These are phyloP conservation scores for Scaptomyza pallida DNA, from an alignment of 1,140 invertebrate species.

Conservation along the genomic window DNA sequence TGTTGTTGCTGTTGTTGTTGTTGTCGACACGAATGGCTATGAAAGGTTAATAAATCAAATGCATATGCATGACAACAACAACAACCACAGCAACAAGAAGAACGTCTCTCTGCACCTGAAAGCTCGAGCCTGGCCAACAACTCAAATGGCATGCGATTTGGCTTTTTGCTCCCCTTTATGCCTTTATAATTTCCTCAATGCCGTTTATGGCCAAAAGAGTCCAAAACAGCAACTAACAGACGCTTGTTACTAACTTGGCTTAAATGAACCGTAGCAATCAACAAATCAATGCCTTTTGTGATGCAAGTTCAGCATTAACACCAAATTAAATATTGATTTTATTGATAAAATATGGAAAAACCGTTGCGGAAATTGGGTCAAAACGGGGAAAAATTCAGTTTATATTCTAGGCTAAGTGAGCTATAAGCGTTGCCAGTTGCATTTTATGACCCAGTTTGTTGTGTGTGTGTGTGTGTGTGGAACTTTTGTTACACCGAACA, in stretches of 20 bases:
- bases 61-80: slow-evolving; percentile 67
- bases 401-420: slow-evolving; percentile 45
- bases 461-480: slow-evolving; percentile 22
- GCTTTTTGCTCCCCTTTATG: slow-evolving; percentile 52
- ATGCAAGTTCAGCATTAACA: slow-evolving; percentile 58
- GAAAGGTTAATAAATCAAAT: slow-evolving; percentile 81
- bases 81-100: background rate
- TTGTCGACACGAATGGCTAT: slow-evolving; percentile 79
- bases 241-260: slow-evolving; percentile 3
- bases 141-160: slow-evolving; percentile 41
- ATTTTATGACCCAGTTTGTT: slow-evolving; percentile 67
- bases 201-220: slow-evolving; percentile 56
- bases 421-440: slow-evolving; percentile 46
- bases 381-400: slow-evolving; percentile 11
- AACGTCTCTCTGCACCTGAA: slow-evolving; percentile 63
- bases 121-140: slow-evolving; percentile 42
- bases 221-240: slow-evolving; percentile 5
- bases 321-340: slow-evolving; percentile 73
- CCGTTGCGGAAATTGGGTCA: slow-evolving; percentile 66
- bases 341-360: slow-evolving; percentile 13
- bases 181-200: slow-evolving; percentile 79
- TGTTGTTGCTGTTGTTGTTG: slow-evolving; percentile 71
- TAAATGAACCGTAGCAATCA: slow-evolving; percentile 51
- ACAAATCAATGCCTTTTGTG: slow-evolving; percentile 71
- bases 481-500: slow-evolving; percentile 54